Conservation (phyloP, 2,113 vertebrate genomes). For the Fulica atra region DNA sequence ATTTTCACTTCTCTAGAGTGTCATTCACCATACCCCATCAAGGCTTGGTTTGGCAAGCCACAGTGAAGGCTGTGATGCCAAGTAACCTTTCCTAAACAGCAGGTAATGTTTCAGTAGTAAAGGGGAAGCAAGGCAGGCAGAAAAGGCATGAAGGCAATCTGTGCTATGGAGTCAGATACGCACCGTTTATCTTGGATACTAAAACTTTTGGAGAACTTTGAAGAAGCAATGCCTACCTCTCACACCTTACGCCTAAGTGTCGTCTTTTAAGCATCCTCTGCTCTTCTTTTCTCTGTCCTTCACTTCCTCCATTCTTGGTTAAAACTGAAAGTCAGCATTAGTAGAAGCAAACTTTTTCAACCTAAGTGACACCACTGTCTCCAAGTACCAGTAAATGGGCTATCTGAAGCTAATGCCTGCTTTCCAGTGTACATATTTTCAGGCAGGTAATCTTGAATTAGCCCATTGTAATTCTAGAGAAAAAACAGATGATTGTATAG, state of each 20-base stretch:
- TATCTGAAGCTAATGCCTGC: not conserved
- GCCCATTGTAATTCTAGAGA: not conserved
- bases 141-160: not conserved
- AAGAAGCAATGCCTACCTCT: not conserved
- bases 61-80: not conserved
- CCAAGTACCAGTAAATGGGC: not conserved
- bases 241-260: not conserved
- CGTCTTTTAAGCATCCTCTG: not conserved
- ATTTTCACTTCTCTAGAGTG: not conserved
- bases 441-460: not conserved
- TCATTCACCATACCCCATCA: not conserved
- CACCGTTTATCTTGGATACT: not conserved
- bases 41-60: not conserved
- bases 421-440: not conserved
- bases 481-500: not conserved
- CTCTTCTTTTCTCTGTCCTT: not conserved
- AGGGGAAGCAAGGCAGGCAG: not conserved
- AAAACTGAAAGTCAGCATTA: not conserved
- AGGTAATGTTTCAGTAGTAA: not conserved
- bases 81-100: not conserved
- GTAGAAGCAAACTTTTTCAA: not conserved
- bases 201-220: not conserved
- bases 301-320: not conserved
- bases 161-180: not conserved
- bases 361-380: not conserved